These are phyloP conservation scores for Pheosia gnoma DNA, from an alignment of 2,888 invertebrate genomes.

Conservation along the genomic window DNA sequence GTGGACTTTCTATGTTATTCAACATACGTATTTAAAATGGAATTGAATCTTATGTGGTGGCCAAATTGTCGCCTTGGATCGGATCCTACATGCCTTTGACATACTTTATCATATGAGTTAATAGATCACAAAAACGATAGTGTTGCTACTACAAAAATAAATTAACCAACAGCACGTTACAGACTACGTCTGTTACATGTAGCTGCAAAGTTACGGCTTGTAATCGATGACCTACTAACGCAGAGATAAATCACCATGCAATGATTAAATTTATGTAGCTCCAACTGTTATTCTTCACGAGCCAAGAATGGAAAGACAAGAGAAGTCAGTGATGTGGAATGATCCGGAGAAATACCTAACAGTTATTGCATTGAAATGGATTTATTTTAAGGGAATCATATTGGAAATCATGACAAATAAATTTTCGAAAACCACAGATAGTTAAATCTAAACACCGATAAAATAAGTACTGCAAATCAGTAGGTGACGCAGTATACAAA, in stretches of 20 bases:
- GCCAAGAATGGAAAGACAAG: conserved; percentile 17
- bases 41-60: no score
- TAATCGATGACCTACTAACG: not conserved
- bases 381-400: not conserved
- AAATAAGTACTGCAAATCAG: no score
- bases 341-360: not conserved
- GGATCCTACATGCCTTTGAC: no score
- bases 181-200: not conserved
- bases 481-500: no score
- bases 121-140: not conserved
- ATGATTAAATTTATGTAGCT: conserved; percentile 32
- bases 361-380: not conserved
- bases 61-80: no score
- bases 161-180: not conserved
- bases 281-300: conserved; percentile 24
- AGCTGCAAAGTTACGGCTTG: not conserved
- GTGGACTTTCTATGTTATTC: no score
- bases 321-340: not conserved
- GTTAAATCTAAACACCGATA: no score
- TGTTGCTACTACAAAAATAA: not conserved
- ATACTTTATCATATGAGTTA: no score
- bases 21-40: no score
- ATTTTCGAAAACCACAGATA: no score
- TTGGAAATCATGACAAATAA: not conserved
- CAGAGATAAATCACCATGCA: conserved; percentile 11